These are phyloP conservation scores for Camponotus floridanus DNA, from an alignment of 1,140 invertebrate genomes.

Conservation along the genomic window DNA sequence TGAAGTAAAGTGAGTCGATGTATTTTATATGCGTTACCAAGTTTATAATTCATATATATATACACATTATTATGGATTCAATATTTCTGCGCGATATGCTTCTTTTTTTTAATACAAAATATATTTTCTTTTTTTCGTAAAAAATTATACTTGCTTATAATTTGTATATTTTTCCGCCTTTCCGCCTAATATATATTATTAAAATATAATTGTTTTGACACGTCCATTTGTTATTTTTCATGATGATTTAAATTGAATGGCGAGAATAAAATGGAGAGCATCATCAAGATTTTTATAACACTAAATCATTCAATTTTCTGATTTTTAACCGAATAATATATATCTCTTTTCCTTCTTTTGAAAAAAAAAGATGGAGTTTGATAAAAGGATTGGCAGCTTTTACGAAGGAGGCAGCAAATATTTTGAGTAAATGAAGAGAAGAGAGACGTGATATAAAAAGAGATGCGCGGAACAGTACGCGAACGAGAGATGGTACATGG, in stretches of 20 bases:
- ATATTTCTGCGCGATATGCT: neutral
- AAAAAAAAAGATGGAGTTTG: neutral
- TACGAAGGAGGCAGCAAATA: conserved; percentile 39
- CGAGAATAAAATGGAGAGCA: neutral
- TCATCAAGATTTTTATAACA: conserved; percentile 8
- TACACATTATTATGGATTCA: neutral
- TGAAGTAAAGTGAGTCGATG: conserved; percentile 18
- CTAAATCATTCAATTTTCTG: conserved; percentile 3
- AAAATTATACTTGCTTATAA: neutral
- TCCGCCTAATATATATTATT: neutral
- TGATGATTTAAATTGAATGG: neutral
- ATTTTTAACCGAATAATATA: neutral
- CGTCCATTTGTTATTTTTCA: neutral
- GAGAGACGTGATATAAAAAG: conserved; percentile 12
- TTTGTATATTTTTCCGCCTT: neutral
- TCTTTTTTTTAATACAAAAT: no score
- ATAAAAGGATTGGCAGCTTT: conserved; percentile 20
- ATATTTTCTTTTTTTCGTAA: neutral
- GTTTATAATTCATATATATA: neutral
- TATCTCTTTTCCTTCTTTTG: neutral
- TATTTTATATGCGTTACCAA: neutral
- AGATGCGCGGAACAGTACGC: neutral
- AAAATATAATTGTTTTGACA: neutral
- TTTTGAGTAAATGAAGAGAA: conserved; percentile 41
- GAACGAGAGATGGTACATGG: conserved; percentile 47